Evolutionary conservation across 1,140 invertebrate species (phyloP).

Genomic region (Coptotermes formosanus): DNA sequence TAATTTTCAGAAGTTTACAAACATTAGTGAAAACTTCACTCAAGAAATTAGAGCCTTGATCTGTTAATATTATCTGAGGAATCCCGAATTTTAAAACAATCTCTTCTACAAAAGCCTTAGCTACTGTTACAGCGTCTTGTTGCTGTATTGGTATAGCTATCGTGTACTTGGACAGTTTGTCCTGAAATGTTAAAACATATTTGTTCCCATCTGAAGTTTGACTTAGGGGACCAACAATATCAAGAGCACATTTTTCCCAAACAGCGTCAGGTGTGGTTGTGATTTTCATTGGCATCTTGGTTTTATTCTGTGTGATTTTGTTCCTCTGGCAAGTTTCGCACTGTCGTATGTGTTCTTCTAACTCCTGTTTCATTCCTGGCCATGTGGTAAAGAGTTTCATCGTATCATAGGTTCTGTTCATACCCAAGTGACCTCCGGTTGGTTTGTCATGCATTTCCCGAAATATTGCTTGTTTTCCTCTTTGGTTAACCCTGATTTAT

Average conservation of each 20-base stretch:
- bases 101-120: conserved; percentile 15
- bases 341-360: conserved; percentile 27
- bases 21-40: conserved; percentile 38
- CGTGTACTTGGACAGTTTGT: conserved; percentile 27
- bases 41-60: conserved; percentile 26
- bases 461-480: conserved; percentile 17
- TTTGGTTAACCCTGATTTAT: neutral
- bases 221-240: conserved; percentile 31
- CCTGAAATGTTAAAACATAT: conserved; percentile 31
- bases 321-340: conserved; percentile 32
- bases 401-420: neutral
- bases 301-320: conserved; percentile 18
- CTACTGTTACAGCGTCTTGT: conserved; percentile 21
- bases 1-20: conserved; percentile 39
- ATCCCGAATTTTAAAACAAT: conserved; percentile 13
- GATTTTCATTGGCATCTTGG: conserved; percentile 29
- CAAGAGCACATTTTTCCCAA: conserved; percentile 24
- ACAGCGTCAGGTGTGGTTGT: neutral
- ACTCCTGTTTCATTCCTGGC: conserved; percentile 22
- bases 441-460: conserved; percentile 22
- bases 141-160: conserved; percentile 19
- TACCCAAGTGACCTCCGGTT: conserved; percentile 28
- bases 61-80: conserved; percentile 3
- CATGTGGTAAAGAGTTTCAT: conserved; percentile 24
- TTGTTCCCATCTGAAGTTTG: conserved; percentile 22